These are phyloP conservation scores for Deilephila porcellus DNA, from an alignment of 2,888 invertebrate genomes.

Conservation along the genomic window DNA sequence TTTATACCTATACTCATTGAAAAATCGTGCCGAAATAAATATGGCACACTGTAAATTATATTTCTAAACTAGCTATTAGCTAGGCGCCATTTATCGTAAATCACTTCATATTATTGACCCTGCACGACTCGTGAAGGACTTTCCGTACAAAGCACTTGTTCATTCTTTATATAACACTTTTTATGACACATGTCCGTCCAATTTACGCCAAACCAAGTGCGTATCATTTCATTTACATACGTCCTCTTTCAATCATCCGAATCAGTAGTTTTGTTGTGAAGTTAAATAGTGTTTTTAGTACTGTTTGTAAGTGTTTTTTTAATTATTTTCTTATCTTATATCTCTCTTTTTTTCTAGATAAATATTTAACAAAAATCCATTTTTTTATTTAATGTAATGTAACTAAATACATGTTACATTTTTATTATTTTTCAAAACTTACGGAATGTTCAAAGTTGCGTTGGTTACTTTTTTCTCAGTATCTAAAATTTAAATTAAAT, in stretches of 20 bases:
- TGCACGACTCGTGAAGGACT: conserved; percentile 13
- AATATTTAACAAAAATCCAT: too few species aligned
- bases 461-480: too few species aligned
- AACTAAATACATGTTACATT: too few species aligned
- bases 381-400: too few species aligned
- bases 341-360: not conserved
- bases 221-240: conserved; percentile 25
- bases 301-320: conserved; percentile 10
- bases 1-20: too few species aligned
- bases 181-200: conserved; percentile 17
- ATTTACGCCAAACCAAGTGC: conserved; percentile 25
- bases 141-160: not conserved
- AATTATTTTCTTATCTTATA: not conserved
- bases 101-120: not conserved
- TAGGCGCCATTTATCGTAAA: too few species aligned
- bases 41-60: too few species aligned
- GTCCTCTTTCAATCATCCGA: conserved; percentile 5
- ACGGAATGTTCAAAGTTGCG: too few species aligned
- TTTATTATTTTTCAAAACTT: too few species aligned
- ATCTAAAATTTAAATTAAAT: too few species aligned
- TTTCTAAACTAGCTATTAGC: too few species aligned
- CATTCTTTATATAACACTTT: conserved; percentile 1
- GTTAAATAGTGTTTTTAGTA: not conserved
- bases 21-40: too few species aligned
- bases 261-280: not conserved